phyloP scores from a whole-genome alignment of 2,888 invertebrate species.

The Hymenopus coronatus region DNA sequence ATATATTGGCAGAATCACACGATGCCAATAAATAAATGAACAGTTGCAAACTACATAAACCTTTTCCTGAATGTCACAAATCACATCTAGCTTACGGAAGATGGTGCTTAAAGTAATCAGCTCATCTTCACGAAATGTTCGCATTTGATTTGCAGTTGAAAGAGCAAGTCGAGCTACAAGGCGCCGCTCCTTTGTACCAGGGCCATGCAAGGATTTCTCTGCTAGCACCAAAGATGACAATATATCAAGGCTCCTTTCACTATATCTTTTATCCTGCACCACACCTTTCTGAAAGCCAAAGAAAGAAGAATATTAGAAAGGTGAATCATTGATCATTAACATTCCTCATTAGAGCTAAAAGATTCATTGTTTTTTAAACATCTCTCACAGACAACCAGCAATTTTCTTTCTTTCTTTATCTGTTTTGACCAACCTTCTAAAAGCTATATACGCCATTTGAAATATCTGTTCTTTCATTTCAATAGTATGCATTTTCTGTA shows the following conservation, averaged over 20 bases:
- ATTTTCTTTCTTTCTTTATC: too few species aligned
- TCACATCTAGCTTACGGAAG: slow-evolving; percentile 62
- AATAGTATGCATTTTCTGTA: too few species aligned
- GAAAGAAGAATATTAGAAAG: background rate
- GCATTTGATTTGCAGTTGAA: slow-evolving; percentile 62
- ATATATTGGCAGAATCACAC: slow-evolving; percentile 71
- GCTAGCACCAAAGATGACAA: slow-evolving; percentile 73
- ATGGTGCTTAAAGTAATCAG: slow-evolving; percentile 58
- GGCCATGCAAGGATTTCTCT: slow-evolving; percentile 64
- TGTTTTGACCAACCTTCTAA: too few species aligned
- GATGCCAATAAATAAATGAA: slow-evolving; percentile 79
- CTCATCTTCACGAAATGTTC: slow-evolving; percentile 61
- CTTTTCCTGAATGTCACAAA: slow-evolving; percentile 58
- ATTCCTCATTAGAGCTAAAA: too few species aligned
- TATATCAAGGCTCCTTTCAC: slow-evolving; percentile 64
- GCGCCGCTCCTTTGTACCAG: slow-evolving; percentile 61
- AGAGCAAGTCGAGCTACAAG: slow-evolving; percentile 66
- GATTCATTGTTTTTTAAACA: too few species aligned
- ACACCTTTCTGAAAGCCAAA: slow-evolving; percentile 53
- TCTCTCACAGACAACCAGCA: too few species aligned
- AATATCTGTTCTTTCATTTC: too few species aligned
- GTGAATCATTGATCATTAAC: too few species aligned
- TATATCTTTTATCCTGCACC: slow-evolving; percentile 60
- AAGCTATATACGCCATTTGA: too few species aligned
- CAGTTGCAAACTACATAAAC: slow-evolving; percentile 66